Evolutionary conservation across 2,797 vertebrate species (phyloP).

Genomic region (Melanotaenia parkinsoni): DNA sequence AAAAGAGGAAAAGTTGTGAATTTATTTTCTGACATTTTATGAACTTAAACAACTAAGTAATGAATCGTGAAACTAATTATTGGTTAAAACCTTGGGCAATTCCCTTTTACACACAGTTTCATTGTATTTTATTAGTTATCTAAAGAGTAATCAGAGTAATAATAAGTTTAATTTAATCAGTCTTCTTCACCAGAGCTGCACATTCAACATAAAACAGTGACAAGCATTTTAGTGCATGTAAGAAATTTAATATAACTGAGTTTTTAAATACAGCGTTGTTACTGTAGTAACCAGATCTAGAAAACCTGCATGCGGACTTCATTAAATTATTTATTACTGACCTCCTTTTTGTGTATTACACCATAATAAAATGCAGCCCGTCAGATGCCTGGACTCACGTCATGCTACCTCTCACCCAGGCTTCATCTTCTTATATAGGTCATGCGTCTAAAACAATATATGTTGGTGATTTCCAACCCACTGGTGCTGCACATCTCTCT

Average conservation of each 20-base stretch:
- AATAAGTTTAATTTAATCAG: neutral
- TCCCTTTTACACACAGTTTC: too few relatives aligned
- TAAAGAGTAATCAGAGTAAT: neutral
- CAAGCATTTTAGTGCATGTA: neutral
- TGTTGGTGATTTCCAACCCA: constrained; percentile 48
- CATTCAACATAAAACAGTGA: neutral
- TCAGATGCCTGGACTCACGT: constrained; percentile 31
- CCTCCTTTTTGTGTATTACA: constrained; percentile 33
- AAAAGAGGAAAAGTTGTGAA: too few relatives aligned
- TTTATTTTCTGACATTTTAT: too few relatives aligned
- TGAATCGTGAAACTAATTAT: too few relatives aligned
- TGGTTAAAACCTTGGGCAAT: too few relatives aligned
- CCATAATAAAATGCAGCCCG: constrained; percentile 25
- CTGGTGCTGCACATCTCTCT: constrained; percentile 1
- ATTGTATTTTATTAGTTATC: constrained; percentile 1
- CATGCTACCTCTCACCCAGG: constrained; percentile 36
- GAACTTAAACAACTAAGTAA: too few relatives aligned
- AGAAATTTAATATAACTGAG: neutral
- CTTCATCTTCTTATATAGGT: constrained; percentile 64
- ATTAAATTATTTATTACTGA: constrained; percentile 26
- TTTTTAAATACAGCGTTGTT: neutral
- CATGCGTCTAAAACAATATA: constrained; percentile 62
- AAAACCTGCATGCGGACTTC: neutral
- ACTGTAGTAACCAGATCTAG: neutral
- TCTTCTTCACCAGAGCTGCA: neutral